Conservation (phyloP, 2,888 invertebrate species). For the Mimachlamys varia region DNA sequence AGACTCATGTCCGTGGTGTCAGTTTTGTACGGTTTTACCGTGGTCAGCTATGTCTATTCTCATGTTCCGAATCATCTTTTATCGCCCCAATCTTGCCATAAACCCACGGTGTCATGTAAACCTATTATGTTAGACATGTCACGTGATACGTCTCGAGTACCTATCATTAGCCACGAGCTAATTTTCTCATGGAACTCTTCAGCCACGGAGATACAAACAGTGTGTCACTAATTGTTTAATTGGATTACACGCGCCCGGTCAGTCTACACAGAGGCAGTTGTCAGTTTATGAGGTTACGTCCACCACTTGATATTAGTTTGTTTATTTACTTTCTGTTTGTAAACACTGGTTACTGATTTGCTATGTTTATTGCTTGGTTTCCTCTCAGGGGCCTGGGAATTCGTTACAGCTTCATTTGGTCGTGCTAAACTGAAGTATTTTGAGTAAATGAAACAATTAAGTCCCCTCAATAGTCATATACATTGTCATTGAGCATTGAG, state of each 20-base stretch:
- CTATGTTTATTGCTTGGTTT: background rate
- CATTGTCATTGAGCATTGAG: too few relatives aligned
- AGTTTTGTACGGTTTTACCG: background rate
- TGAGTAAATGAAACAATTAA: too few relatives aligned
- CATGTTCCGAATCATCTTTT: background rate
- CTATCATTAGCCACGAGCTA: conserved; percentile 1
- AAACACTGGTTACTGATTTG: background rate
- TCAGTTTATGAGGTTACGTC: background rate
- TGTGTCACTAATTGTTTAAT: conserved; percentile 5
- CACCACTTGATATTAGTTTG: background rate
- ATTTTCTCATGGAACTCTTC: conserved; percentile 9
- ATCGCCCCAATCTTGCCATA: background rate
- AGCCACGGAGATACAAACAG: background rate
- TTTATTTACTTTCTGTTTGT: background rate
- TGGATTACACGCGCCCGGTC: background rate
- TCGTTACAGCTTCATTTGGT: too few relatives aligned
- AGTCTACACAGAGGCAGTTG: background rate
- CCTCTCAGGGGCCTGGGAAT: too few relatives aligned
- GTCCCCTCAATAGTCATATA: too few relatives aligned
- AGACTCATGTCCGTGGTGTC: too few relatives aligned
- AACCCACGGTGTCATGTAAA: background rate
- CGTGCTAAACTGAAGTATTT: too few relatives aligned
- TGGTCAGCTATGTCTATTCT: background rate
- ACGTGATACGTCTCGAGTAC: background rate
- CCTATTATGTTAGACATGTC: background rate